Evolutionary conservation across 2,888 invertebrate species (phyloP).

Genomic region (Mythimna loreyi): DNA sequence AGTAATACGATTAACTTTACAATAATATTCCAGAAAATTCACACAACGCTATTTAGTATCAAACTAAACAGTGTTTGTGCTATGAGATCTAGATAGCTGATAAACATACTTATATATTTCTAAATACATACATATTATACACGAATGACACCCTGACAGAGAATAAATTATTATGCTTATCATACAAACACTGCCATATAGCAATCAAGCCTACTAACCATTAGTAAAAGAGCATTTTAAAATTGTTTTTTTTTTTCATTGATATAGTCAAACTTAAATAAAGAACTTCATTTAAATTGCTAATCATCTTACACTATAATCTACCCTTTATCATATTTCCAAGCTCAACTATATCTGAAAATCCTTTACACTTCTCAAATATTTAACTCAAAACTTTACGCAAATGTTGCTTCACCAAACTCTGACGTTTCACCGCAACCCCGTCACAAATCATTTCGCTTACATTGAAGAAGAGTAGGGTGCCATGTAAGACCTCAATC

Average conservation of each 20-base stretch:
- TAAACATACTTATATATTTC: too few species aligned
- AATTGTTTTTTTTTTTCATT: neutral
- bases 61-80: too few species aligned
- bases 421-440: constrained; percentile 4
- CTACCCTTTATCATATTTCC: neutral
- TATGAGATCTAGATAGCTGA: too few species aligned
- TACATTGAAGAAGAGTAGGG: constrained; percentile 31
- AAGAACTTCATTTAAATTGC: neutral
- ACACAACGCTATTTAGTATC: too few species aligned
- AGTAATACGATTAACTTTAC: too few species aligned
- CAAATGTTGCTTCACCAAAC: constrained; percentile 15
- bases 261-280: neutral
- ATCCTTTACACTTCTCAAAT: constrained; percentile 5
- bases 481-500: constrained; percentile 45
- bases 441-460: constrained; percentile 49
- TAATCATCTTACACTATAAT: neutral
- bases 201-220: too few species aligned
- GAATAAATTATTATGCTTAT: too few species aligned
- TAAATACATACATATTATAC: too few species aligned
- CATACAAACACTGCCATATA: too few species aligned
- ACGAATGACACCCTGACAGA: too few species aligned
- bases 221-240: neutral
- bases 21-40: too few species aligned
- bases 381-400: constrained; percentile 27
- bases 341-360: constrained; percentile 9